Percentiles rank a stretch among this genome's conserved stretches.
phyloP scores from a whole-genome alignment of 2,888 invertebrate species.

The Anticlea derivata region DNA sequence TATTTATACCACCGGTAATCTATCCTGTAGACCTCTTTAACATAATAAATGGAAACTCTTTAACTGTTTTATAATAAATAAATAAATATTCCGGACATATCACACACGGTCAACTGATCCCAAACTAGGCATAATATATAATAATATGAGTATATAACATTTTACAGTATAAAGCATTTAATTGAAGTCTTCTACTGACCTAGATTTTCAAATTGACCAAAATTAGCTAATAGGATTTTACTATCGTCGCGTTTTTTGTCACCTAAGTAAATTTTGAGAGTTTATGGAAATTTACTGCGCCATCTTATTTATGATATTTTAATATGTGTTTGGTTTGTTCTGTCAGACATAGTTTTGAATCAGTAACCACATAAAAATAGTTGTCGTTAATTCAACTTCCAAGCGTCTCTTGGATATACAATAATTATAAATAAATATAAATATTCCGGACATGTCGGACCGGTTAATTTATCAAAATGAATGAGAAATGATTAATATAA shows the following conservation, averaged over 20 bases:
- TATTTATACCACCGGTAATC: conserved; percentile 2
- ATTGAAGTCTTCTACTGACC: conserved; percentile 10
- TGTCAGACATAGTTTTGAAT: neutral
- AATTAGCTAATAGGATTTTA: neutral
- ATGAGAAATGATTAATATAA: no score
- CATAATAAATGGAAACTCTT: conserved; percentile 5
- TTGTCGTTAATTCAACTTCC: neutral
- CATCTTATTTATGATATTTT: no score
- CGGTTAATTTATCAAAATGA: no score
- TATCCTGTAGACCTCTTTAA: conserved; percentile 13
- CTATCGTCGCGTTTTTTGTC: no score
- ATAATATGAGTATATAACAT: neutral
- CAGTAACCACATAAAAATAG: neutral
- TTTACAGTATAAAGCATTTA: neutral
- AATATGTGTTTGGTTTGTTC: no score
- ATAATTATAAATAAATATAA: no score
- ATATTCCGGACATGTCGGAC: no score
- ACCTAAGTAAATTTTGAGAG: no score
- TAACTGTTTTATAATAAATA: conserved; percentile 2
- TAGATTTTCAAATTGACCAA: neutral
- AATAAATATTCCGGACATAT: no score
- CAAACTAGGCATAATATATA: no score
- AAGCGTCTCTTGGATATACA: neutral
- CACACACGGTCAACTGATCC: no score
- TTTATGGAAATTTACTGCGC: no score